These are phyloP conservation scores for Chouioia cunea DNA, from an alignment of 2,888 invertebrate genomes.

Conservation along the genomic window DNA sequence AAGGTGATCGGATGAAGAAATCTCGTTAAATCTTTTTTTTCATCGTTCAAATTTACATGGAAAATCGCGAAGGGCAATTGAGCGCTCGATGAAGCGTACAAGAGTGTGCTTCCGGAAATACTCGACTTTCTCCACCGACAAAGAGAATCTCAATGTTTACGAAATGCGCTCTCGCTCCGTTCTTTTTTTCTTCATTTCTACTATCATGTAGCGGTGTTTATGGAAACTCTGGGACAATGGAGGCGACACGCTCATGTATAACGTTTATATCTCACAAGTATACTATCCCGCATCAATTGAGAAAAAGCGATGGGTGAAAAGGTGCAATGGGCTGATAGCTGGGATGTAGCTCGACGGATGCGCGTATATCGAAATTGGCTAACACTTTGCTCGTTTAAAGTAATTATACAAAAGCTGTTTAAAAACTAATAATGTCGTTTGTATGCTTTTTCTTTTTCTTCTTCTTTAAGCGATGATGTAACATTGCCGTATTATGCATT, in stretches of 20 bases:
- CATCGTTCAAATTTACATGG: slow-evolving; percentile 3
- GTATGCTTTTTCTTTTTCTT: no score
- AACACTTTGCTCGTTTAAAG: slow-evolving; percentile 6
- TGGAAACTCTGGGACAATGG: no score
- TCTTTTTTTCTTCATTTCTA: background rate
- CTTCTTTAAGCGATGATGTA: no score
- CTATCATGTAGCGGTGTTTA: background rate
- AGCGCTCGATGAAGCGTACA: slow-evolving; percentile 1
- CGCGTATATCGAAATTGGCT: slow-evolving; percentile 5
- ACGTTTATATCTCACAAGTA: no score
- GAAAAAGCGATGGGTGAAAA: no score
- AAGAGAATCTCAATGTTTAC: background rate
- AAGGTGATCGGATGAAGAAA: no score
- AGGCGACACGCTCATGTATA: no score
- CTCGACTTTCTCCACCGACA: no score
- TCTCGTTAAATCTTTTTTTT: background rate
- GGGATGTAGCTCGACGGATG: background rate
- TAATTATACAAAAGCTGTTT: slow-evolving; percentile 2
- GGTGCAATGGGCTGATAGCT: no score
- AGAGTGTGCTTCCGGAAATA: slow-evolving; percentile 10
- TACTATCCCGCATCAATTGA: no score
- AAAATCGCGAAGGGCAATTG: slow-evolving; percentile 7
- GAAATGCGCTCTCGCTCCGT: background rate
- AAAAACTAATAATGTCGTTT: slow-evolving; percentile 3
- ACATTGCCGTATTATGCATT: no score